phyloP scores from a whole-genome alignment of 1,140 invertebrate genomes.

The Globodera ellingtonae region DNA sequence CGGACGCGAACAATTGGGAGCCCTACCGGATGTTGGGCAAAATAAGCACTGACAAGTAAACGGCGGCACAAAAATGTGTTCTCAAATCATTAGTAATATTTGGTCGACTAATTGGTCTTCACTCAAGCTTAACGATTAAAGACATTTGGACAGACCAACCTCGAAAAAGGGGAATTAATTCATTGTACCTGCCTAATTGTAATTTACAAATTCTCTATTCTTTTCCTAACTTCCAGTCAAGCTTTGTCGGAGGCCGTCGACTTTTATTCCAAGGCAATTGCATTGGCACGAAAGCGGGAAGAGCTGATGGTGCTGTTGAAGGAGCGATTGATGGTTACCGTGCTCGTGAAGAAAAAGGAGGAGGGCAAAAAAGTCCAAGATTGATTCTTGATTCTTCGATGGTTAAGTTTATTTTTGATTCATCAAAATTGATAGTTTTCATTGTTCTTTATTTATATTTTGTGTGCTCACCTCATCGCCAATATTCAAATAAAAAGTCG shows the following conservation, averaged over 20 bases:
- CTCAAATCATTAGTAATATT: too few species aligned
- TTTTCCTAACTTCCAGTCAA: background rate
- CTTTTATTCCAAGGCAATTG: conserved; percentile 16
- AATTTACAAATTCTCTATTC: too few species aligned
- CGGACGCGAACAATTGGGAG: conserved; percentile 40
- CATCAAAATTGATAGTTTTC: too few species aligned
- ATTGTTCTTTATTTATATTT: too few species aligned
- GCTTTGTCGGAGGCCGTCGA: background rate
- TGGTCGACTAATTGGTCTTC: too few species aligned
- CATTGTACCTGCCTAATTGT: too few species aligned
- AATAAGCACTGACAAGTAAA: conserved; percentile 23
- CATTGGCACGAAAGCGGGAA: conserved; percentile 29
- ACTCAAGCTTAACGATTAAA: too few species aligned
- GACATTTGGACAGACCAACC: background rate
- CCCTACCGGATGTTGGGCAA: conserved; percentile 34
- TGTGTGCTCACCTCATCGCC: too few species aligned
- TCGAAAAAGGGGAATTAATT: background rate
- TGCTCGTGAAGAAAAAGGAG: conserved; percentile 44
- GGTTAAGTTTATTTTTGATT: too few species aligned
- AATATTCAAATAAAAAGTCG: too few species aligned
- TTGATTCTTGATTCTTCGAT: too few species aligned
- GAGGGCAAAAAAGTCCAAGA: conserved; percentile 22
- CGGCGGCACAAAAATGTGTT: background rate
- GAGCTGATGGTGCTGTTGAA: conserved; percentile 47
- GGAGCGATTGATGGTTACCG: conserved; percentile 47